These are phyloP conservation scores for Habrosyne pyritoides DNA, from an alignment of 2,888 invertebrate species.

Conservation along the genomic window DNA sequence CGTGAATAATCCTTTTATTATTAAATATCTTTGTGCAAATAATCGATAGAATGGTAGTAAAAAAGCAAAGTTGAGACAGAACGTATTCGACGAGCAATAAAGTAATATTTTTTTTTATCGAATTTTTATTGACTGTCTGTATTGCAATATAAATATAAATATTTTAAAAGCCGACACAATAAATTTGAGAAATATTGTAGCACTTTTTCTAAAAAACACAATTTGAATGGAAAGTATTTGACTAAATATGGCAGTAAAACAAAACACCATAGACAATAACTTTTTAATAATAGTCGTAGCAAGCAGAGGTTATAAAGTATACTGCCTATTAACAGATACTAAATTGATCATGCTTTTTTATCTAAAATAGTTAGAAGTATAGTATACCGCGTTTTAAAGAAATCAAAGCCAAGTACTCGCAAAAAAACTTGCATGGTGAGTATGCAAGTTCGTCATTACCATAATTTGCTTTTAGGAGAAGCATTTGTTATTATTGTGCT, in stretches of 20 bases:
- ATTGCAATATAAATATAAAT: slow-evolving; percentile 49
- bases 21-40: slow-evolving; percentile 16
- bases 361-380: too few relatives aligned
- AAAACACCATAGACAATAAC: slow-evolving; percentile 70
- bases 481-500: too few relatives aligned
- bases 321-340: too few relatives aligned
- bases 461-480: too few relatives aligned
- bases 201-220: slow-evolving; percentile 60
- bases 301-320: slow-evolving; percentile 10
- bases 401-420: too few relatives aligned
- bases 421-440: too few relatives aligned
- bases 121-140: slow-evolving; percentile 34
- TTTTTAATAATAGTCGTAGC: slow-evolving; percentile 29
- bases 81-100: slow-evolving; percentile 25
- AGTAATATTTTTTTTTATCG: slow-evolving; percentile 27
- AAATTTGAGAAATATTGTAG: slow-evolving; percentile 70
- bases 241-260: slow-evolving; percentile 77
- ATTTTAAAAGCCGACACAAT: slow-evolving; percentile 68
- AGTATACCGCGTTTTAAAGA: too few relatives aligned
- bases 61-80: slow-evolving; percentile 28
- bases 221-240: slow-evolving; percentile 76
- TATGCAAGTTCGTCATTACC: too few relatives aligned
- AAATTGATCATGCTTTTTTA: too few relatives aligned
- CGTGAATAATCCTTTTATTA: slow-evolving; percentile 26
- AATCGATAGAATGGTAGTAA: slow-evolving; percentile 17